A percentile compares a stretch with the other conserved stretches of the same genome.
Evolutionary conservation across 2,888 invertebrate species (phyloP).

Genomic region (Sarcophaga carnaria): DNA sequence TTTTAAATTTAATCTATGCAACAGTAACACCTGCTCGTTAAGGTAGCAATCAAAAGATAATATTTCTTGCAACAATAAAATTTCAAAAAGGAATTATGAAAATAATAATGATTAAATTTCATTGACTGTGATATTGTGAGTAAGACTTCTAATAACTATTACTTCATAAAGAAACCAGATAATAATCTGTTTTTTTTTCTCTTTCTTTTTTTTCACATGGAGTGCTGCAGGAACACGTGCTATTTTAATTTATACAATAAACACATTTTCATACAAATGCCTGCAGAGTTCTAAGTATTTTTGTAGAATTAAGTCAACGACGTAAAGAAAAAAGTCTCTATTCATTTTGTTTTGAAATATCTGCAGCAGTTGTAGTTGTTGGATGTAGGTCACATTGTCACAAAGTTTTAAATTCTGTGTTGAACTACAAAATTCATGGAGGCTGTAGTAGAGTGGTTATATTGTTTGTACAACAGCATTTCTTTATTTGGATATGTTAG

Average conservation of each 20-base stretch:
- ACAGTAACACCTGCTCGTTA: too few relatives aligned
- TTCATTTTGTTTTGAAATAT: not conserved
- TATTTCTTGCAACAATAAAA: too few relatives aligned
- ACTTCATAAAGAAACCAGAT: too few relatives aligned
- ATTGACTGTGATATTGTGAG: too few relatives aligned
- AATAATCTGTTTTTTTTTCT: not conserved
- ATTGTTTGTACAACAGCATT: not conserved
- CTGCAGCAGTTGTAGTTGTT: not conserved
- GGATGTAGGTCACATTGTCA: not conserved
- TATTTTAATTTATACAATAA: not conserved
- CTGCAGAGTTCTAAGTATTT: not conserved
- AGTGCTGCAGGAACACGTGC: not conserved
- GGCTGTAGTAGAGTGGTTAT: not conserved
- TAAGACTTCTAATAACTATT: too few relatives aligned
- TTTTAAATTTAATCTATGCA: too few relatives aligned
- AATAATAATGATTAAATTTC: too few relatives aligned
- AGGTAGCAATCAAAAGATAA: too few relatives aligned
- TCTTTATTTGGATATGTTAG: too few relatives aligned
- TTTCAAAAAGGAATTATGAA: too few relatives aligned
- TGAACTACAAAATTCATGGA: not conserved
- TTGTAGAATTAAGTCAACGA: not conserved
- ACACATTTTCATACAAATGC: not conserved
- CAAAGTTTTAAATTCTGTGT: not conserved
- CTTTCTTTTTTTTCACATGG: not conserved
- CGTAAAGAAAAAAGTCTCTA: not conserved